phyloP scores from a whole-genome alignment of 1,140 invertebrate genomes.

The Potamilus streckersoni region DNA sequence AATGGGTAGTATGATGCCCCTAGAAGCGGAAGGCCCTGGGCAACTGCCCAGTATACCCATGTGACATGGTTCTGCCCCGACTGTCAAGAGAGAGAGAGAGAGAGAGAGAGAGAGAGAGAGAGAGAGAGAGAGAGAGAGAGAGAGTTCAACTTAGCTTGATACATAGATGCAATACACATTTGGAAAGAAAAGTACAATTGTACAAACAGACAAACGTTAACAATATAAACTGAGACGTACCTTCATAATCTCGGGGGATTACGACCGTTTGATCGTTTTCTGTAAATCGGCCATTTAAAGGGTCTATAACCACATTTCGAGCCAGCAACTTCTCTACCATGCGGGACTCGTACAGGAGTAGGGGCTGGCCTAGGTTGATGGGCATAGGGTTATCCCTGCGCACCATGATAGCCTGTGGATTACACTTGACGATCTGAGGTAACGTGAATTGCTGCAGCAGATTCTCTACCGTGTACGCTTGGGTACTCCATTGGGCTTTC shows the following conservation, averaged over 20 bases:
- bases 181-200: too few species aligned
- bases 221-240: conserved; percentile 16
- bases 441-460: conserved; percentile 32
- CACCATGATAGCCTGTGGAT: conserved; percentile 27
- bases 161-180: too few species aligned
- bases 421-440: conserved; percentile 37
- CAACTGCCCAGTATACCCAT: too few species aligned
- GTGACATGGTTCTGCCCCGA: too few species aligned
- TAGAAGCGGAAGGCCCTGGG: too few species aligned
- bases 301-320: conserved; percentile 37
- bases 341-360: conserved; percentile 37
- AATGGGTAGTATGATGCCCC: too few species aligned
- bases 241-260: conserved; percentile 41
- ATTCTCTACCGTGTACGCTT: conserved; percentile 34
- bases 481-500: conserved; percentile 33
- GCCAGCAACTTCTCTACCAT: conserved; percentile 37
- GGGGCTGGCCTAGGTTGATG: conserved; percentile 37
- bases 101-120: too few species aligned
- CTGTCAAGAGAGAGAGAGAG: too few species aligned
- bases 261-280: conserved; percentile 45
- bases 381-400: conserved; percentile 26
- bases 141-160: too few species aligned
- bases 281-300: conserved; percentile 24
- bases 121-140: too few species aligned
- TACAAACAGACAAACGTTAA: too few species aligned